A percentile compares a stretch with the other conserved stretches of the same genome.
Conservation (phyloP, 2,888 invertebrate species). For the Lymantria monacha region DNA sequence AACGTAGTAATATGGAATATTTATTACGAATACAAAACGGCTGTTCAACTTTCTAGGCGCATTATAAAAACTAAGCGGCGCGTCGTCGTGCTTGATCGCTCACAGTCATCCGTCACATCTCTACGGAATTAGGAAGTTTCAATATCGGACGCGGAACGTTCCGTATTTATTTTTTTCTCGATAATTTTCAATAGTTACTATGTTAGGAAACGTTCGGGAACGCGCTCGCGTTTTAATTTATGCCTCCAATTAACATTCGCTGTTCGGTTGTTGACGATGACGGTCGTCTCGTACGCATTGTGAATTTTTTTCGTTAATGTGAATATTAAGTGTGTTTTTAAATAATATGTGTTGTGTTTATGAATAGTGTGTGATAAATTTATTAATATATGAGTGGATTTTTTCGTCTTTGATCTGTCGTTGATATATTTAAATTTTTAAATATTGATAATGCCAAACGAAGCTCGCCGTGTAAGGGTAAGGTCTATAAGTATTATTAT, state of each 20-base stretch:
- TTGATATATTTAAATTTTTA: constrained; percentile 34
- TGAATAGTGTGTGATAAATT: neutral
- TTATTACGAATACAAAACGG: constrained; percentile 18
- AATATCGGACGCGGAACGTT: constrained; percentile 50
- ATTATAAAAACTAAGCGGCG: constrained; percentile 17
- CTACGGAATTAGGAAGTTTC: constrained; percentile 34
- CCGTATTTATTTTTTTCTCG: constrained; percentile 11
- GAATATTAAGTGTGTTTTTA: neutral
- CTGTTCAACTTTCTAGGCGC: constrained; percentile 34
- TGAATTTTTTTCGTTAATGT: constrained; percentile 6
- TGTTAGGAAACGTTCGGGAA: constrained; percentile 40
- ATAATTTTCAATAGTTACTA: constrained; percentile 1
- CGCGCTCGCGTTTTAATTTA: constrained; percentile 19
- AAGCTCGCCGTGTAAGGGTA: constrained; percentile 55
- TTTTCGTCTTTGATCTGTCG: constrained; percentile 32
- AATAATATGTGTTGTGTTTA: constrained; percentile 9
- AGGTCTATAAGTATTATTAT: no score
- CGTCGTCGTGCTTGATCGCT: constrained; percentile 17
- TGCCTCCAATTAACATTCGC: constrained; percentile 38
- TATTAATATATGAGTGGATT: constrained; percentile 14
- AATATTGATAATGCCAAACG: constrained; percentile 55
- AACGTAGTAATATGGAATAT: neutral
- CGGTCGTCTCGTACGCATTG: constrained; percentile 37
- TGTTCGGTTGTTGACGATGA: constrained; percentile 36
- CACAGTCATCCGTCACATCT: constrained; percentile 34